phyloP scores from a whole-genome alignment of 2,113 vertebrate genomes.

The Gambusia affinis region DNA sequence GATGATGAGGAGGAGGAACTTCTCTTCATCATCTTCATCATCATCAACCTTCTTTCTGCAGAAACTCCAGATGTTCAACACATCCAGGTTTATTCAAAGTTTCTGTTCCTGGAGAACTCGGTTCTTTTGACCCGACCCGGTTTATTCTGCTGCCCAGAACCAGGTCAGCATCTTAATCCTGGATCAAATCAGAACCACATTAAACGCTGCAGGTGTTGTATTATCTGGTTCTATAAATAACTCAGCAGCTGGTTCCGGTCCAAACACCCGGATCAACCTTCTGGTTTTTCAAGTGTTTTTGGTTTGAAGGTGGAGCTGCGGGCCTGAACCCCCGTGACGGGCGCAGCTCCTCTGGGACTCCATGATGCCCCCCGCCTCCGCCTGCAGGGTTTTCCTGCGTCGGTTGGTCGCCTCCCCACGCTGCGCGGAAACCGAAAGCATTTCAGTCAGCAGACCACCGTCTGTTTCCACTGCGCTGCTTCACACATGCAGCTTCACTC shows the following conservation, averaged over 20 bases:
- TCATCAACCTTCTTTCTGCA: neutral
- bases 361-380: neutral
- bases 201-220: neutral
- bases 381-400: conserved; percentile 33
- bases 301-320: neutral
- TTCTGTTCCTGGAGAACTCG: neutral
- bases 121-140: neutral
- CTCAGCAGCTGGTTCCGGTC: neutral
- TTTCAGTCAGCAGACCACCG: conserved; percentile 19
- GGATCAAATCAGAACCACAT: neutral
- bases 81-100: neutral
- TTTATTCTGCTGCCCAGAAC: neutral
- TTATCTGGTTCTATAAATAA: neutral
- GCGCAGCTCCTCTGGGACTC: conserved; percentile 3
- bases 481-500: conserved; percentile 1
- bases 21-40: no score
- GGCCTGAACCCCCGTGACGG: neutral
- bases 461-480: neutral
- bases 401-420: neutral
- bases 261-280: neutral
- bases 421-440: conserved; percentile 29
- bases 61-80: no score
- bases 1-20: no score
- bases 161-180: neutral
- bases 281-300: neutral